Conservation (phyloP, 1,140 invertebrate genomes). For the Drosophila mojavensis region DNA sequence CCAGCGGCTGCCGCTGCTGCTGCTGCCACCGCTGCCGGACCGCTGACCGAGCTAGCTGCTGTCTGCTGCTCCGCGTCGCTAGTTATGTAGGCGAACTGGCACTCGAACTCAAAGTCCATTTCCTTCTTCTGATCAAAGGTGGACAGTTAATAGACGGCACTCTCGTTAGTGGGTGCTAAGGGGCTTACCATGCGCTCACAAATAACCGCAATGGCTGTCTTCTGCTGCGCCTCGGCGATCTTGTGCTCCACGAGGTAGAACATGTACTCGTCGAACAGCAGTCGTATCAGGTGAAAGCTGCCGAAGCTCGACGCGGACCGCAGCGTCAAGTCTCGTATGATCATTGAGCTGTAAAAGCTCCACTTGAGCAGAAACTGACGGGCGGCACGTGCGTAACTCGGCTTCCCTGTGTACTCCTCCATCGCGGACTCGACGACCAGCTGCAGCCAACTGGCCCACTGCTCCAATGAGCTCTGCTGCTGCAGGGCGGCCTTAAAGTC, state of each 20-base stretch:
- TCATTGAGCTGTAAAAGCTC: constrained; percentile 99
- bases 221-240: constrained; percentile 94
- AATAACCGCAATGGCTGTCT: constrained; percentile 98
- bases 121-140: constrained; percentile 72
- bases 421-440: constrained; percentile 94
- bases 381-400: constrained; percentile 95
- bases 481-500: constrained; percentile 97
- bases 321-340: constrained; percentile 97
- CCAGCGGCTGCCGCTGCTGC: constrained; percentile 23
- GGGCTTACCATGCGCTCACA: constrained; percentile 78
- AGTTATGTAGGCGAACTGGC: constrained; percentile 79
- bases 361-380: constrained; percentile 98
- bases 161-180: background rate
- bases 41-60: constrained; percentile 42
- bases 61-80: constrained; percentile 65
- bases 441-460: constrained; percentile 99
- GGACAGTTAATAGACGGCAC: constrained; percentile 17
- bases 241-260: constrained; percentile 99
- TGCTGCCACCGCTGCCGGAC: constrained; percentile 42
- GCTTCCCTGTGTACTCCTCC: constrained; percentile 93
- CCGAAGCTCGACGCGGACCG: constrained; percentile 99
- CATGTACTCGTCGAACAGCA: constrained; percentile 99
- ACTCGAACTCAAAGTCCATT: constrained; percentile 81
- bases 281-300: constrained; percentile 98
- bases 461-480: constrained; percentile 96